Evolutionary conservation across 2,888 invertebrate species (phyloP), one percentile per base, ranked within the genome.

Genomic region (Mythimna pallens): DNA sequence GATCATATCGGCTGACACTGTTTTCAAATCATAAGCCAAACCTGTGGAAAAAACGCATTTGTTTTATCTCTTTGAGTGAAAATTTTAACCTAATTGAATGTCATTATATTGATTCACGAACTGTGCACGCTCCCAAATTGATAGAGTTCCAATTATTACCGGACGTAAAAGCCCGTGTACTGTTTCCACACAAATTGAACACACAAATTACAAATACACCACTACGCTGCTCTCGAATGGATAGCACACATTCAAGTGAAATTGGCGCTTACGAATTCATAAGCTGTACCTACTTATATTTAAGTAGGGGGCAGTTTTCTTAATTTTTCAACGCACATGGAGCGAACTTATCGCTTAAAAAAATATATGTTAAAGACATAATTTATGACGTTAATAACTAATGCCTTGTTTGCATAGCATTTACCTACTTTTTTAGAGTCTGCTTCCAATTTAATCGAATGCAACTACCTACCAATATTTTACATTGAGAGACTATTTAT

Each of bases 21-120:
- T 98, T 93, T 98, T 99, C 87, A 98, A 93, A 90, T 99, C 98
- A 91, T 98, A 98, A 0, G 98, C 99, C 96, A 97, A 97, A 55
- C 99, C 99, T 93, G 97, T 3, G 83, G 89, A 63, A 10, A 61
- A 73, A 59, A 47, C 1, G 2, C 0, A 22, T 30, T 59, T 47
- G 17, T 57, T 36, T 36, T n/a, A 50, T 36, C 1, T 17, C 17
- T 43, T 73, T 17, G 6, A n/a, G 2, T 8, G 2, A 40, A 36
- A 73, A 73, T n/a, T 6, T 30, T 0, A 30, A 30, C 30, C 30
- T 30, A 30, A 30, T 30, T 30, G 2, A 30, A 30, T 30, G 30
- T 3, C 30, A 30, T 30, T 30, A 30, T 25, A 25, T 25, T 25
- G 25, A 22, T 25, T 17, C 20, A 20, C 1, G 7, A 14, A 25